Evolutionary conservation across 2,797 vertebrate genomes (phyloP), one percentile per base, ranked within the genome.

Genomic region (Allobates femoralis): DNA sequence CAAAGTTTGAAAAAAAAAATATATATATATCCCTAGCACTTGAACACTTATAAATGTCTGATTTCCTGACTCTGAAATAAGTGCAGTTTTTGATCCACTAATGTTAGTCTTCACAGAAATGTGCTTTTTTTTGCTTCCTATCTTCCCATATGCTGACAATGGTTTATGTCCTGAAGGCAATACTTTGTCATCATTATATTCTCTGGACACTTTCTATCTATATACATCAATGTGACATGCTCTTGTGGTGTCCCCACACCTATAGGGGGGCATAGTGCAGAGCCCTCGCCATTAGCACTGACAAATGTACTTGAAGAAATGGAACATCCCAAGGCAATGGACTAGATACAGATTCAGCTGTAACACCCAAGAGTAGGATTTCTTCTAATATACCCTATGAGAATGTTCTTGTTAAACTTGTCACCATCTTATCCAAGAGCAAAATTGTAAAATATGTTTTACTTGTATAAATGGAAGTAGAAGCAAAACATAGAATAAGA

Each of bases 131-230:
- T 69, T 50, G 51, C 50, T 79, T 41, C 84, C 55, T 56, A 7
- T 50, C 58, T 46, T 80, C n/a, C 66, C 81, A 37, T 80, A 67
- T 88, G 50, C 58, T 76, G 11, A 76, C 32, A 66, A 67, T 81
- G 34, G 58, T 67, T 75, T 77, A 88, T 81, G 71, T 62, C 87
- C 71, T 34, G 58, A 74, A 88, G 87, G 71, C 78, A 88, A 75
- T 74, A 85, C 83, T 88, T 88, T 88, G 78, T 85, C 87, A 88
- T 88, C 81, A 84, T 85, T 81, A 85, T 67, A 71, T 81, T 84
- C 67, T 66, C 41, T 87, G 76, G 86, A 84, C 86, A 87, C 32
- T 51, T 84, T 73, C 60, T 76, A 81, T 62, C 60, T 85, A 83
- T 77, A 88, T 88, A 85, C 28, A 81, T 88, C 87, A 85, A 77